Base-by-base conservation (phyloP, 2,888 invertebrate species). In the Salticus scenicus region DNA sequence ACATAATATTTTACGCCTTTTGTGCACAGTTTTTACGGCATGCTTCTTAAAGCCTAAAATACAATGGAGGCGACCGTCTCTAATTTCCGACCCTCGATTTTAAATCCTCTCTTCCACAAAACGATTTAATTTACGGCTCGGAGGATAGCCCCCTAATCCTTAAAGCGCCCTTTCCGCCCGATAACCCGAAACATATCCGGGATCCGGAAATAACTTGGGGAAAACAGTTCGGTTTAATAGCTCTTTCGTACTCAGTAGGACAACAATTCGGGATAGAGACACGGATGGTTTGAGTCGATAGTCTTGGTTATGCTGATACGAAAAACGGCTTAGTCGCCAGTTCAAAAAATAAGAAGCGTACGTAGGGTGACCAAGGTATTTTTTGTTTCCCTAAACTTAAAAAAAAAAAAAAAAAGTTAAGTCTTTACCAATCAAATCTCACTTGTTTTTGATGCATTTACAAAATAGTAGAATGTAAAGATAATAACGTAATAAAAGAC, bases 151-250 rank as follows among this genome's bases (percentile, higher is more conserved):
- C 77, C 71, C 51, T 84, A 42, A 70, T 42, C 42, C 70, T 28
- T 7, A 24, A 71, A 84, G 70, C 77, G 72, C 24, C 33, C 47
- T 71, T 84, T 77, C 76, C 82, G 77, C 83, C 83, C 77, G 83
- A 84, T 84, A 84, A 84, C 77, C 83, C 77, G 77, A 51, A 57
- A 77, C 77, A 77, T 41, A 77, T 84, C 83, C 83, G 83, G 73
- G 33, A 57, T 30, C 82, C 83, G 83, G 83, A 84, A 84, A 84
- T 84, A 78, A 76, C 73, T 71, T 84, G 77, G 31, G 20, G 69
- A 57, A 76, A 66, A 76, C 82, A 83, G 70, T 76, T 76, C 66
- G 66, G 76, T 83, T 83, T 83, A 83, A 83, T 83, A 83, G 82
- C 82, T 69, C 41, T 37, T 51, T 37, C 64, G 71, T 71, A 71